Conservation (phyloP, 2,113 vertebrate genomes). For the Cavia porcellus region DNA sequence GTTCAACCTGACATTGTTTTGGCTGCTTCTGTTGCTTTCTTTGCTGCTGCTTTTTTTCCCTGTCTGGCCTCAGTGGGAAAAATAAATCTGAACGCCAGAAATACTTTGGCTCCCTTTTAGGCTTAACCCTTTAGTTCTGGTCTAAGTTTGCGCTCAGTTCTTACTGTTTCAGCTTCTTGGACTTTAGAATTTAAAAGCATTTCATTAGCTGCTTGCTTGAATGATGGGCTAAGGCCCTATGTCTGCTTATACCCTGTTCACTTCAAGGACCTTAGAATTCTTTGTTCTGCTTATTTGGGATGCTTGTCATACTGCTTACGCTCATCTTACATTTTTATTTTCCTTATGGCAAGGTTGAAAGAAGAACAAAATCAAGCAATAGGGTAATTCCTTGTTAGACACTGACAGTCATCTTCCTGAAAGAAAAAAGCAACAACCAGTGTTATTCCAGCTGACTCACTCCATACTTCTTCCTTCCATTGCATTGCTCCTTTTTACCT, state of each 20-base stretch:
- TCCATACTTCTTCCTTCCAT: slow-evolving; percentile 41
- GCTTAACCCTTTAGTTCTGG: slow-evolving; percentile 40
- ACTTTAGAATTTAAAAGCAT: slow-evolving; percentile 66
- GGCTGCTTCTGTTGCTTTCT: slow-evolving; percentile 24
- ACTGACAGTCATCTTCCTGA: slow-evolving; percentile 38
- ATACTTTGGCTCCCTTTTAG: slow-evolving; percentile 38
- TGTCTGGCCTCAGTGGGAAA: neutral
- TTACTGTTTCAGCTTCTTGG: slow-evolving; percentile 57
- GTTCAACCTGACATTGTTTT: slow-evolving; percentile 28
- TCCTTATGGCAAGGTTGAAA: slow-evolving; percentile 20
- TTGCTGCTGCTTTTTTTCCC: slow-evolving; percentile 33
- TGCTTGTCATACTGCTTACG: slow-evolving; percentile 30
- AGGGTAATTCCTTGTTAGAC: slow-evolving; percentile 2
- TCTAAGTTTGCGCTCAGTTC: slow-evolving; percentile 59
- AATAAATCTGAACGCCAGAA: slow-evolving; percentile 42
- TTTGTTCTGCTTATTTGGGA: slow-evolving; percentile 42
- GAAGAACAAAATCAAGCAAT: slow-evolving; percentile 59
- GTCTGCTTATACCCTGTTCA: slow-evolving; percentile 61
- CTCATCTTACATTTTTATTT: slow-evolving; percentile 63
- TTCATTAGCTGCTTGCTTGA: slow-evolving; percentile 66
- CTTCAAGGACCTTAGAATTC: slow-evolving; percentile 55
- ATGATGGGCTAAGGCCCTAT: slow-evolving; percentile 46
- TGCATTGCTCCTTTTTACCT: slow-evolving; percentile 54
- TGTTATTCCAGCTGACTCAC: slow-evolving; percentile 54
- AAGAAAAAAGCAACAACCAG: neutral